Evolutionary conservation across 2,113 vertebrate species (phyloP).

Genomic region (Thunnus maccoyii): DNA sequence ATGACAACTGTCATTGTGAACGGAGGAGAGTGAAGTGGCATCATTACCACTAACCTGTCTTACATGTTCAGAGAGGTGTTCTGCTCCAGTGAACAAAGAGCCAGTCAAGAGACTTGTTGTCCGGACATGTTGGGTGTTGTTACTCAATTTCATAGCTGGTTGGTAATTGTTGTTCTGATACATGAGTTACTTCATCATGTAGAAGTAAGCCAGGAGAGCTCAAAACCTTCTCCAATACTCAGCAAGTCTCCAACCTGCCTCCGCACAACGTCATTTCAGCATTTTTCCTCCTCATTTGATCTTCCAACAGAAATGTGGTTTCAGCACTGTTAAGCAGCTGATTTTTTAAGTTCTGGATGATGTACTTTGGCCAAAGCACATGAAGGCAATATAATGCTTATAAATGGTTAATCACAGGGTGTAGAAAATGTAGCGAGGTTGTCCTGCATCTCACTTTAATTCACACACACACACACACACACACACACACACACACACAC

Average conservation of each 20-base stretch:
- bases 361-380: neutral
- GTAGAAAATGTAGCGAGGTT: neutral
- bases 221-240: neutral
- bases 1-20: neutral
- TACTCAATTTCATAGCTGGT: neutral
- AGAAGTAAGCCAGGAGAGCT: neutral
- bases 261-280: neutral
- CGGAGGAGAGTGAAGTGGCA: neutral
- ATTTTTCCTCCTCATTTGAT: neutral
- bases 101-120: neutral
- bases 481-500: neutral
- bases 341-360: neutral
- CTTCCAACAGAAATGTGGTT: neutral
- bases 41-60: neutral
- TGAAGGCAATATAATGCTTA: neutral
- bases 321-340: neutral
- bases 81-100: slow-evolving; percentile 3
- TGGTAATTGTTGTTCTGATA: slow-evolving; percentile 19
- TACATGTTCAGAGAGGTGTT: neutral
- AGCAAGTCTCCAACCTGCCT: neutral
- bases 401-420: neutral
- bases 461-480: neutral
- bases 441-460: neutral
- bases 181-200: slow-evolving; percentile 7
- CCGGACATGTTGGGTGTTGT: slow-evolving; percentile 9